These are phyloP conservation scores for Rotaria socialis DNA, from an alignment of 2,888 invertebrate genomes.

Conservation along the genomic window DNA sequence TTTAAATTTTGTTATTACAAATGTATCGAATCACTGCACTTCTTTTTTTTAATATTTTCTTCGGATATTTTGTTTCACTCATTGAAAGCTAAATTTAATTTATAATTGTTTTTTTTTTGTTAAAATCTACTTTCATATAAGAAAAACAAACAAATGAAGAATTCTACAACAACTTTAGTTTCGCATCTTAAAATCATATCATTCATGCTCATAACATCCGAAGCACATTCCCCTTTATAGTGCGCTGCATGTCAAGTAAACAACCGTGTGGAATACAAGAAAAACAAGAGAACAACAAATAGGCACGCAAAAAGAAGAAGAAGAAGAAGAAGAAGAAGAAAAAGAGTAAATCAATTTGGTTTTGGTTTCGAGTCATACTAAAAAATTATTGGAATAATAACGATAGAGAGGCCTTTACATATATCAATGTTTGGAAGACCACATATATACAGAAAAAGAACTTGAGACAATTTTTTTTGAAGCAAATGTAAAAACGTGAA, in stretches of 20 bases:
- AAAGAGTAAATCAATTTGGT: not conserved
- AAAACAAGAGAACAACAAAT: slow-evolving; percentile 6
- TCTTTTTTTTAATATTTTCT: too few species aligned
- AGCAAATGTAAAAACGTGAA: not conserved
- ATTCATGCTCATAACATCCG: not conserved
- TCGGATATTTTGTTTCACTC: not conserved
- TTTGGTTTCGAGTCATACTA: not conserved
- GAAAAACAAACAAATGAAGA: not conserved
- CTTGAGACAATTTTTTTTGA: not conserved
- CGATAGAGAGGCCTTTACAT: not conserved
- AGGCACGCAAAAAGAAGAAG: not conserved
- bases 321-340: slow-evolving; percentile 15
- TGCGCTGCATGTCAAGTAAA: not conserved
- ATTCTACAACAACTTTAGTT: slow-evolving; percentile 7
- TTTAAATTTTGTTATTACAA: too few species aligned
- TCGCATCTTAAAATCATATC: not conserved
- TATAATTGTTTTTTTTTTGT: not conserved
- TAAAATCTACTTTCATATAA: not conserved
- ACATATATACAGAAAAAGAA: not conserved
- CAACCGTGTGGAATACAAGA: not conserved
- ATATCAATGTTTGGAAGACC: not conserved
- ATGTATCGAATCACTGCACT: too few species aligned
- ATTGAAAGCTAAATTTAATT: not conserved
- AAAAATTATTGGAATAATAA: not conserved
- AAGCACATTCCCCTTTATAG: not conserved